phyloP scores from a whole-genome alignment of 1,140 invertebrate genomes.

The Musca vetustissima region DNA sequence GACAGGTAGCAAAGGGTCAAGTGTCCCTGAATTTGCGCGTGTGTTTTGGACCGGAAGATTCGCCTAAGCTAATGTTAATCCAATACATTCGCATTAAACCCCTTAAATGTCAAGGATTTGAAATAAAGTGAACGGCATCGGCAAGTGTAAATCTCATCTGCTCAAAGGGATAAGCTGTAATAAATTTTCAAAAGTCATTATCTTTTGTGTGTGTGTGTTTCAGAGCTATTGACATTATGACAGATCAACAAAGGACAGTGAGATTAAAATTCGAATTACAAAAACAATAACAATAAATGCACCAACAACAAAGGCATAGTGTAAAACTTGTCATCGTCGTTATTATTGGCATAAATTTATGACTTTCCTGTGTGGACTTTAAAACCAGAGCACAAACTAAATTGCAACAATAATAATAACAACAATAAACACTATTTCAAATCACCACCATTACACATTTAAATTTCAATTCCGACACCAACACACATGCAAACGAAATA shows the following conservation, averaged over 20 bases:
- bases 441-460: too few relatives aligned
- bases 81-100: not conserved
- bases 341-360: slow-evolving; percentile 28
- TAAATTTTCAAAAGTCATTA: slow-evolving; percentile 13
- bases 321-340: slow-evolving; percentile 25
- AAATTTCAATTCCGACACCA: not conserved
- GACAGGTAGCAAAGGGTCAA: slow-evolving; percentile 4
- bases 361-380: slow-evolving; percentile 18
- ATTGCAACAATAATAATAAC: not conserved
- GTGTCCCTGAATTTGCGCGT: not conserved
- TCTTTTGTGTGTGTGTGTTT: not conserved
- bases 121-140: too few relatives aligned
- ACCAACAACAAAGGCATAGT: slow-evolving; percentile 7
- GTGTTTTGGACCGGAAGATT: not conserved
- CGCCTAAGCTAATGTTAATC: too few relatives aligned
- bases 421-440: not conserved
- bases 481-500: slow-evolving; percentile 3
- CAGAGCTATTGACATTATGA: not conserved
- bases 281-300: not conserved
- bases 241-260: not conserved
- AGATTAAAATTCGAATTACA: not conserved
- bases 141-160: slow-evolving; percentile 3
- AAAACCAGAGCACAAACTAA: not conserved
- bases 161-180: not conserved
- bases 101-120: slow-evolving; percentile 15